Evolutionary conservation across 2,888 invertebrate species (phyloP), one percentile per base, ranked within the genome.

Genomic region (Callyntrura sp.): DNA sequence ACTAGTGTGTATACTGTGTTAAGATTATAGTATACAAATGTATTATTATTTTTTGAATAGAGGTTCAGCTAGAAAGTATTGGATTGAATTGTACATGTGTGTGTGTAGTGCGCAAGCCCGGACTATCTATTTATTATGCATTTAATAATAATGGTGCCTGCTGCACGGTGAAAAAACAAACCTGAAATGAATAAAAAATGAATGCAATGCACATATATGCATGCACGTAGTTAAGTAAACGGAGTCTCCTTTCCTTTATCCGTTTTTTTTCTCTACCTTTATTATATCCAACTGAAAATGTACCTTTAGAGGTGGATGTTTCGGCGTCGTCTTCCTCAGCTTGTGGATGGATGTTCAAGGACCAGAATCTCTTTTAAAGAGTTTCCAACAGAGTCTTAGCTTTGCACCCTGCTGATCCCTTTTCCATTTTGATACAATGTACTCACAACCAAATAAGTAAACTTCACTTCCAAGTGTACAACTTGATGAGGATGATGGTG

Each of bases 361-460:
- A 92, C 92, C 92, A 93, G 91, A 88, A 85, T 91, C 89, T 92
- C 90, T 76, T 90, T n/a, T 91, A 85, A 91, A 85, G 88, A 92
- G 92, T 91, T 91, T 93, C 93, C 93, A 93, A 91, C 93, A 89
- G 93, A 85, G 93, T 92, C 83, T 76, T 87, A 76, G 90, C 90
- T 86, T 87, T 91, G 92, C 92, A 92, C 92, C 92, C 92, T 91
- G 92, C 92, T 93, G 93, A 92, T 92, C 81, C 92, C 92, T 92
- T 92, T 91, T 92, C 92, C 93, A 91, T 90, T 90, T 91, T 87
- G 83, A 51, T 62, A 65, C 83, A 86, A 11, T 57, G 82, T 20
- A 57, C 43, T 17, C 23, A 73, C 12, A 23, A 25, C 14, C 14
- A 43, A n/a, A 43, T 6, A 43, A 11, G 12, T 48, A 73, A 79